Base-by-base conservation (phyloP, 2,888 invertebrate species). In the Rambutsinella grinnellia region DNA sequence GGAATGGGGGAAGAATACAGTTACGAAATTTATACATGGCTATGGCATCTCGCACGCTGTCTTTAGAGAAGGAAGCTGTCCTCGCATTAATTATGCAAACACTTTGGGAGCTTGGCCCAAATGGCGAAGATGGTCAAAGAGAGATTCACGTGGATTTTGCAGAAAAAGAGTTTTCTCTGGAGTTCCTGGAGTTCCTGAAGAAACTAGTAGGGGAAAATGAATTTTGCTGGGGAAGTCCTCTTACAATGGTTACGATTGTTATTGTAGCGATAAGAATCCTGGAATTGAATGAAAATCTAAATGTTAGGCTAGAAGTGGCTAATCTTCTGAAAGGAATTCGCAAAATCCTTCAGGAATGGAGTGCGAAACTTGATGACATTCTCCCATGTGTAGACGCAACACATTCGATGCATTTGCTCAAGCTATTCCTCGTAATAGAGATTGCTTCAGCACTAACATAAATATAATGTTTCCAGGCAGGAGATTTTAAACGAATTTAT, bases 1-100 rank as follows among this genome's bases (percentile, higher is more conserved):
- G 79, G 17, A 63, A 63, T 21, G 79, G 76, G 17, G 63, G 76
- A 44, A 44, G 72, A 15, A 57, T 79, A 5, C 79, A 79, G 44
- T 21, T 76, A 0, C 23, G 57, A 46, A 79, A 79, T 57, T 44
- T 79, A n/a, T 79, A 68, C 60, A 28, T 63, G n/a, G 51, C 46
- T 10, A 46, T 79, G 1, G 21, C 27, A 6, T 44, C 53, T 21
- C 24, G 24, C 2, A 19, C 24, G 17, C 17, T 79, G 17, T 46
- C 56, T 1, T 28, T 79, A 2, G 63, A 72, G 36, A 63, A 68
- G 26, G 68, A 71, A n/a, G 63, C 79, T 13, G 79, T 79, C 3
- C 27, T 76, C 13, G 56, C 54, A 5, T 23, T 79, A 5, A 44
- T 76, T 13, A 23, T 63, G 1, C 74, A 74, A 36, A 74, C 74